A percentile compares a stretch with the other conserved stretches of the same genome.
These are phyloP conservation scores for Limnephilus marmoratus DNA, from an alignment of 2,888 invertebrate genomes.

Conservation along the genomic window DNA sequence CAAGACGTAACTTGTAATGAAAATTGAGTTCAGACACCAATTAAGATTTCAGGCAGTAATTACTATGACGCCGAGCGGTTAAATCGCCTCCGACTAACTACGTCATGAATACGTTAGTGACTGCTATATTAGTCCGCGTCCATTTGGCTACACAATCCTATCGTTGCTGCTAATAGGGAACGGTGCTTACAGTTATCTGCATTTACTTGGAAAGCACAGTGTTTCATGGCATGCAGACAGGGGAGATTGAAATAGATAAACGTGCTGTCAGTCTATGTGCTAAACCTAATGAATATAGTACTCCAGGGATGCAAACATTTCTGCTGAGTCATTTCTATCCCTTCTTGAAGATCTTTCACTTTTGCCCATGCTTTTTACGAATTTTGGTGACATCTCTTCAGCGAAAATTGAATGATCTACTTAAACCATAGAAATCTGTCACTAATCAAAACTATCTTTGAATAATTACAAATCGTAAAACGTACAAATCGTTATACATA, in stretches of 20 bases:
- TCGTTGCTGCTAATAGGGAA: not conserved
- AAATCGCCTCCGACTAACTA: not conserved
- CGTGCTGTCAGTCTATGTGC: not conserved
- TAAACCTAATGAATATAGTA: not conserved
- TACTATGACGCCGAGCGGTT: not conserved
- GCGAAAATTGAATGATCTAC: no score
- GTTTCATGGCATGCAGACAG: not conserved
- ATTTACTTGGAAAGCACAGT: not conserved
- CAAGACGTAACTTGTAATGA: not conserved
- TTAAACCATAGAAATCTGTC: no score
- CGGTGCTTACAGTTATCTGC: not conserved
- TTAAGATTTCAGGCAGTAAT: not conserved
- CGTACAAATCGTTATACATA: no score
- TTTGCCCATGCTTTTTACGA: no score
- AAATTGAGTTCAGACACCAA: not conserved
- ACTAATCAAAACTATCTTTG: no score
- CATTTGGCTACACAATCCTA: not conserved
- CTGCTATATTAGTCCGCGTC: not conserved
- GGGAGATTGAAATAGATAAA: not conserved
- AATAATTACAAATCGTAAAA: no score
- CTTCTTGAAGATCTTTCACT: no score
- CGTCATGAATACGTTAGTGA: not conserved
- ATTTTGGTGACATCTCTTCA: no score
- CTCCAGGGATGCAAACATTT: no score
- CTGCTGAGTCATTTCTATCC: no score